Evolutionary conservation across 1,140 invertebrate species (phyloP).

Genomic region (Tetragnatha versicolor): DNA sequence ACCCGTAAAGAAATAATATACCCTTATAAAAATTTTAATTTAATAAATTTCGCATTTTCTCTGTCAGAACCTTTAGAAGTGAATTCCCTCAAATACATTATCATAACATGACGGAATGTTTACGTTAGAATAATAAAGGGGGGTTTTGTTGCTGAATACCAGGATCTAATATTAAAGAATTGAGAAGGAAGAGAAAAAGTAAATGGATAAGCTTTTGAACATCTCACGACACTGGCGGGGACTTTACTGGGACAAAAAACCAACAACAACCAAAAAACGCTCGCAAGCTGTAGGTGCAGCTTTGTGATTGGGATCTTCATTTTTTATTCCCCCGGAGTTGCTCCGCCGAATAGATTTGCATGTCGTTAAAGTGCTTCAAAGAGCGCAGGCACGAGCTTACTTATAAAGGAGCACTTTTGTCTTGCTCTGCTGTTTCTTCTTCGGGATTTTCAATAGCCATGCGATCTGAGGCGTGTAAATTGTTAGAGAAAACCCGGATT

Average conservation of each 20-base stretch:
- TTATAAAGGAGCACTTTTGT: constrained; percentile 9
- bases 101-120: constrained; percentile 11
- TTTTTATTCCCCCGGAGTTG: constrained; percentile 22
- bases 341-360: constrained; percentile 31
- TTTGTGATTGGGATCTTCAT: constrained; percentile 15
- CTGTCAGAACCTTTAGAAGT: no score
- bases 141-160: background rate
- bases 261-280: no score
- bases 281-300: constrained; percentile 4
- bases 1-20: no score
- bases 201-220: constrained; percentile 33
- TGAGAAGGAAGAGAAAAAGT: background rate
- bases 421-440: background rate
- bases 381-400: background rate
- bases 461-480: constrained; percentile 29
- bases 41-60: no score
- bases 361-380: constrained; percentile 31
- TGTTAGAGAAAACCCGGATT: constrained; percentile 11
- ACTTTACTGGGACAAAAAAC: background rate
- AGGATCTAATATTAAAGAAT: constrained; percentile 27
- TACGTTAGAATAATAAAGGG: constrained; percentile 29
- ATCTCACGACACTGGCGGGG: constrained; percentile 10
- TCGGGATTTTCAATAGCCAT: constrained; percentile 24
- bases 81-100: constrained; percentile 19
- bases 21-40: no score